Conservation (phyloP, 2,113 vertebrate species). For the Poeciliopsis prolifica region DNA sequence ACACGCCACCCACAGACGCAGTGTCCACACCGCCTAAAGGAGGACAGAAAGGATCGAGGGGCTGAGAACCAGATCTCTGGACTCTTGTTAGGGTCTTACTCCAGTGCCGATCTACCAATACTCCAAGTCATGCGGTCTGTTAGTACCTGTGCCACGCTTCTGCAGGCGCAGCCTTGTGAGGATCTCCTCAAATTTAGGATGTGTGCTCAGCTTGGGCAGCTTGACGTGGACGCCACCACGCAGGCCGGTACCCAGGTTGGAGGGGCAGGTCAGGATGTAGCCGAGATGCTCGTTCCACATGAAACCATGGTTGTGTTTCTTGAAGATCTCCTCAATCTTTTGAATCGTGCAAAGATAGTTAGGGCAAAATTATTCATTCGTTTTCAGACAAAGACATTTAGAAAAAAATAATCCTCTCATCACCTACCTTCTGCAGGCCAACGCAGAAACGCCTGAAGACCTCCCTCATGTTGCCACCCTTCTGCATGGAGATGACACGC, state of each 20-base stretch:
- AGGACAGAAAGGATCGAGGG: not conserved
- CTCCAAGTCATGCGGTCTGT: no score
- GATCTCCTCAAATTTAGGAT: slow-evolving; percentile 92
- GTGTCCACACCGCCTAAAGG: slow-evolving; percentile 92
- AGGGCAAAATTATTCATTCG: not conserved
- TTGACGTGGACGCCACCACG: slow-evolving; percentile 93
- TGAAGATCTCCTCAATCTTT: slow-evolving; percentile 94
- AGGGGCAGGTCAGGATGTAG: slow-evolving; percentile 92
- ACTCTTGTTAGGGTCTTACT: not conserved
- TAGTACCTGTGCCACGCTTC: slow-evolving; percentile 92
- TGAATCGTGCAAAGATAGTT: slow-evolving; percentile 1
- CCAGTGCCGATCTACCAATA: not conserved
- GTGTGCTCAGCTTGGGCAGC: slow-evolving; percentile 89
- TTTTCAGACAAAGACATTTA: not conserved
- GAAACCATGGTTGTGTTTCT: slow-evolving; percentile 89
- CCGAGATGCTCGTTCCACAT: slow-evolving; percentile 96
- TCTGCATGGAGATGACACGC: slow-evolving; percentile 95
- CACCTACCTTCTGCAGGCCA: slow-evolving; percentile 87
- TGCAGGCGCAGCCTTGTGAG: slow-evolving; percentile 92
- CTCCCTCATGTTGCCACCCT: slow-evolving; percentile 94
- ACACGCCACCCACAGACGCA: slow-evolving; percentile 90
- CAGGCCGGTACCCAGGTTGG: slow-evolving; percentile 93
- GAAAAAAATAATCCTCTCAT: not conserved
- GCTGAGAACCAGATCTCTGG: not conserved
- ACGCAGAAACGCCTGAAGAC: slow-evolving; percentile 94